A percentile compares a stretch with the other conserved stretches of the same genome.
Conservation (phyloP, 53 echinoderm and acorn worm species). For the Temnopleurus reevesii region DNA sequence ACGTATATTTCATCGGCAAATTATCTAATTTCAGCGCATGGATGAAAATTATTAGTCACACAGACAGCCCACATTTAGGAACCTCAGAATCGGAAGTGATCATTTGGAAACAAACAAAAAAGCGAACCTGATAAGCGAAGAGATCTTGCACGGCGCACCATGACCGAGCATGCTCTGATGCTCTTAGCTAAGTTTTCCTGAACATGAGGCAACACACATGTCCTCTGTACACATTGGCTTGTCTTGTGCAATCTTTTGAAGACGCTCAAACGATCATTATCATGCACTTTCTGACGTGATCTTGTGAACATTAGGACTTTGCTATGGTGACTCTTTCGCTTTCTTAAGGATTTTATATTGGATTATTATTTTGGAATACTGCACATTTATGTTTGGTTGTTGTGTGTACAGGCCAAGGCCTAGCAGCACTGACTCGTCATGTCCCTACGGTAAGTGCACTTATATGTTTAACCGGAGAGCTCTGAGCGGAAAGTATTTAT, state of each 20-base stretch:
- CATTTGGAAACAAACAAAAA: conserved; percentile 29
- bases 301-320: not conserved
- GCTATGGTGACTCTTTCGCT: not conserved
- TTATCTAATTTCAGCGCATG: conserved; percentile 31
- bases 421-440: conserved; percentile 46
- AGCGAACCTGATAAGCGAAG: conserved; percentile 20
- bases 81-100: conserved; percentile 55
- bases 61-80: conserved; percentile 44
- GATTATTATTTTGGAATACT: conserved; percentile 39
- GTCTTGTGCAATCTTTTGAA: not conserved
- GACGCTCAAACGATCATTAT: not conserved
- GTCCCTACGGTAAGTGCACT: conserved; percentile 44
- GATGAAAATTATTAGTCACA: conserved; percentile 52
- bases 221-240: not conserved
- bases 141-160: not conserved
- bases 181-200: not conserved
- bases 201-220: not conserved
- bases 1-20: conserved; percentile 31
- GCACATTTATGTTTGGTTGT: conserved; percentile 51
- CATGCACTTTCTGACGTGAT: not conserved
- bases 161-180: conserved; percentile 41
- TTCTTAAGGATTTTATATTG: not conserved
- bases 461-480: not conserved
- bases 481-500: conserved; percentile 9
- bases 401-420: conserved; percentile 50